A percentile compares a stretch with the other conserved stretches of the same genome.
phyloP scores from a whole-genome alignment of 2,888 invertebrate species.

The Limulus polyphemus region DNA sequence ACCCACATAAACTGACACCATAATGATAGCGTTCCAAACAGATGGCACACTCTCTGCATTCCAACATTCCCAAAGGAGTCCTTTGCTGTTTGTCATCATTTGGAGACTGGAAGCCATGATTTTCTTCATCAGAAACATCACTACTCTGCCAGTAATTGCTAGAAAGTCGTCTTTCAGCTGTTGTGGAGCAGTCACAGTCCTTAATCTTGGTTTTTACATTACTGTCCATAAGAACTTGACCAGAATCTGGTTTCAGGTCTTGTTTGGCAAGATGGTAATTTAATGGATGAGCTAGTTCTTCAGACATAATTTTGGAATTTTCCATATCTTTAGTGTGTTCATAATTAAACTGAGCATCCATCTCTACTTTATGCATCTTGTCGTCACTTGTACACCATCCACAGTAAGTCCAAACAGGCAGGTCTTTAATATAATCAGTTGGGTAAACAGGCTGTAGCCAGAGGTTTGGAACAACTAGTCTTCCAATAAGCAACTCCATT shows the following conservation, averaged over 20 bases:
- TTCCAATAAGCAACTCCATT: conserved; percentile 37
- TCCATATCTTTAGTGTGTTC: conserved; percentile 19
- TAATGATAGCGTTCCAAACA: conserved; percentile 40
- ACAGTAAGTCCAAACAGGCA: conserved; percentile 40
- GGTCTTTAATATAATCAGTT: conserved; percentile 40
- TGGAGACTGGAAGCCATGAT: conserved; percentile 1
- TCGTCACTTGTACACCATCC: conserved; percentile 27
- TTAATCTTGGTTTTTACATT: too few relatives aligned
- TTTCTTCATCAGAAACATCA: too few relatives aligned
- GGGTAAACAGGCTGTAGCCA: conserved; percentile 40
- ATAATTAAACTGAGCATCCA: background rate
- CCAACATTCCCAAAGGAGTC: conserved; percentile 34
- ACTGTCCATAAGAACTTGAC: too few relatives aligned
- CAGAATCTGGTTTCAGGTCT: too few relatives aligned
- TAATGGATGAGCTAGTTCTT: background rate
- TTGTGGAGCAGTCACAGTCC: background rate
- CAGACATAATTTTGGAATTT: conserved; percentile 1
- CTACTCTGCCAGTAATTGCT: background rate
- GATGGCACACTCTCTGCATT: conserved; percentile 40
- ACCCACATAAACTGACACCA: conserved; percentile 38
- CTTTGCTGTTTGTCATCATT: background rate
- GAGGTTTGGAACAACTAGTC: conserved; percentile 39
- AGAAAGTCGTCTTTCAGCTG: conserved; percentile 1
- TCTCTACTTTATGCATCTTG: background rate
- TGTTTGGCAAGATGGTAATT: too few relatives aligned